Evolutionary conservation across 1,140 invertebrate species (phyloP).

Genomic region (Wasmannia auropunctata): DNA sequence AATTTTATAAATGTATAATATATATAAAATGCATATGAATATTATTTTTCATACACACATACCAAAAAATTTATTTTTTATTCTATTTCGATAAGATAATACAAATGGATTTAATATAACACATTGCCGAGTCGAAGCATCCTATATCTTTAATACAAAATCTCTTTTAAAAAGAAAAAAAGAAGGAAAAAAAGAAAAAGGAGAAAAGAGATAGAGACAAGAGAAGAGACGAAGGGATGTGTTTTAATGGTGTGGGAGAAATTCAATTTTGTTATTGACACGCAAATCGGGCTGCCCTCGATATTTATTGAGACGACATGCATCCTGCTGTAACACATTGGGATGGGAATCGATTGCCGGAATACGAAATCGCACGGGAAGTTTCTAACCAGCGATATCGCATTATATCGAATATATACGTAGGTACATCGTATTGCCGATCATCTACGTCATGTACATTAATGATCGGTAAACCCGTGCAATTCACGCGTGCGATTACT

Average conservation of each 20-base stretch:
- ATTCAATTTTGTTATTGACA: constrained; percentile 62
- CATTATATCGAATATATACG: constrained; percentile 14
- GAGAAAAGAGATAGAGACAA: background rate
- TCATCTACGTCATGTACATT: constrained; percentile 15
- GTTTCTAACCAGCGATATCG: constrained; percentile 41
- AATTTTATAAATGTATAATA: background rate
- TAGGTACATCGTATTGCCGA: background rate
- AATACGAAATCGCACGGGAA: background rate
- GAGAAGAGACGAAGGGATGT: constrained; percentile 5
- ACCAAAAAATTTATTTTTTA: background rate
- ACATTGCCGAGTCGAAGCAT: background rate
- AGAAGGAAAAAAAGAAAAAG: background rate
- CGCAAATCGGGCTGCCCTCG: constrained; percentile 46
- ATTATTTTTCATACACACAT: background rate
- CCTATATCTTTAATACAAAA: background rate
- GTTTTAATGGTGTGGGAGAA: constrained; percentile 59
- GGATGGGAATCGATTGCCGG: constrained; percentile 45
- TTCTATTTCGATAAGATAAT: background rate
- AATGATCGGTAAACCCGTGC: background rate
- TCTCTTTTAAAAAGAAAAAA: background rate
- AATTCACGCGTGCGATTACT: background rate
- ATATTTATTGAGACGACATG: constrained; percentile 46
- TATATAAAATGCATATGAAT: background rate
- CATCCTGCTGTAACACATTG: constrained; percentile 65
- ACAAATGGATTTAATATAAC: background rate